Evolutionary conservation across 2,888 invertebrate genomes (phyloP), one percentile per base, ranked within the genome.

Genomic region (Lissonota sp.): DNA sequence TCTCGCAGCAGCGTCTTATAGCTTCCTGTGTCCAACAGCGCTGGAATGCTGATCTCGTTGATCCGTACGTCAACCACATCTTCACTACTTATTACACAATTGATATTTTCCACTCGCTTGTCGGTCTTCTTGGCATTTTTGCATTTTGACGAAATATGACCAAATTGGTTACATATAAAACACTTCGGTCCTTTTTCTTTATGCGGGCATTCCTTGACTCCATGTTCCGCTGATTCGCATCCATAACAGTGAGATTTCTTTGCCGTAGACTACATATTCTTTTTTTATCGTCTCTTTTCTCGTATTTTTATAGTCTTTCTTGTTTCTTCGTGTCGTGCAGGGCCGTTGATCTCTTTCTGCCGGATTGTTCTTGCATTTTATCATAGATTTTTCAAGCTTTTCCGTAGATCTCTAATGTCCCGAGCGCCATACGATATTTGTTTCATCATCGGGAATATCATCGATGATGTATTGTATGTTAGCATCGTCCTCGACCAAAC

Each of bases 381-480:
- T 78, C 72, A 53, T 78, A 78, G 42, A 16, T n/a, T n/a, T 14
- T 78, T 66, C 7, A 84, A 44, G 40, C 53, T 57, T 64, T 76
- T 80, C 60, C 70, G 66, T 10, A 82, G 66, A 14, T 84, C 80
- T 8, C 62, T 67, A 4, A 84, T 66, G 16, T 75, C 55, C 6
- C 57, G 10, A 42, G 80, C 73, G 49, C 64, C 75, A 57, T 80
- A 84, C 46, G 80, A 46, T 84, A 37, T 80, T 78, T 6, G 69
- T 58, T 44, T 80, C 75, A 7, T 76, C 77, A 58, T 83, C 80
- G 3, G 55, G 14, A 5, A 79, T 64, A 8, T 77, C 83, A 44
- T 83, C 80, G 8, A 83, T 79, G 12, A 82, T 74, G 39, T 84
- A 82, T 46, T 84, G 79, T 10, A 84, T 71, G 12, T 73, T 16